Percentiles rank a stretch among this genome's conserved stretches.
phyloP scores from a whole-genome alignment of 2,113 vertebrate genomes.

The Asarcornis scutulata region DNA sequence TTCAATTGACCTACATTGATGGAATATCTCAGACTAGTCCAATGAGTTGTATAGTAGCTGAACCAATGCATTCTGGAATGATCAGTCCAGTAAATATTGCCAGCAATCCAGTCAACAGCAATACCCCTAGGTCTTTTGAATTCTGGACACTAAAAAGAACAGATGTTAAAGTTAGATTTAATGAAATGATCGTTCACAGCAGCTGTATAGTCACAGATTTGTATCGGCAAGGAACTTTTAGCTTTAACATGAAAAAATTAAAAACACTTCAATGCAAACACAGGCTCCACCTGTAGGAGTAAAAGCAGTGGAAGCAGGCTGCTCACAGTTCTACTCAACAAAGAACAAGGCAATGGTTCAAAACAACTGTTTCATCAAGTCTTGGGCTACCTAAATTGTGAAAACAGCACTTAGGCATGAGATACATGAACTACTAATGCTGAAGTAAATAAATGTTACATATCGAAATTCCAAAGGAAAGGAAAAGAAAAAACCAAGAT shows the following conservation, averaged over 20 bases:
- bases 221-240: not conserved
- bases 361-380: not conserved
- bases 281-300: not conserved
- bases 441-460: not conserved
- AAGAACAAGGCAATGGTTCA: not conserved
- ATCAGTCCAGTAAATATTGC: slow-evolving; percentile 98
- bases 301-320: not conserved
- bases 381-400: not conserved
- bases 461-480: not conserved
- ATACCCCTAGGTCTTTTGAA: slow-evolving; percentile 94
- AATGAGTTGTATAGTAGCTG: slow-evolving; percentile 98
- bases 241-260: not conserved
- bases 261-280: not conserved
- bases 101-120: slow-evolving; percentile 96
- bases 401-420: not conserved
- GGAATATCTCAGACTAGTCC: slow-evolving; percentile 96
- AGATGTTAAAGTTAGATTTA: slow-evolving; percentile 20
- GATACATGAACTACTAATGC: not conserved
- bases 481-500: not conserved
- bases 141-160: slow-evolving; percentile 88
- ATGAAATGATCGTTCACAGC: not conserved
- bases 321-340: not conserved
- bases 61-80: slow-evolving; percentile 99
- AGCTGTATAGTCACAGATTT: not conserved
- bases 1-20: slow-evolving; percentile 95